Base-by-base conservation (phyloP, 1,140 invertebrate genomes). In the Steinernema khuongi region DNA sequence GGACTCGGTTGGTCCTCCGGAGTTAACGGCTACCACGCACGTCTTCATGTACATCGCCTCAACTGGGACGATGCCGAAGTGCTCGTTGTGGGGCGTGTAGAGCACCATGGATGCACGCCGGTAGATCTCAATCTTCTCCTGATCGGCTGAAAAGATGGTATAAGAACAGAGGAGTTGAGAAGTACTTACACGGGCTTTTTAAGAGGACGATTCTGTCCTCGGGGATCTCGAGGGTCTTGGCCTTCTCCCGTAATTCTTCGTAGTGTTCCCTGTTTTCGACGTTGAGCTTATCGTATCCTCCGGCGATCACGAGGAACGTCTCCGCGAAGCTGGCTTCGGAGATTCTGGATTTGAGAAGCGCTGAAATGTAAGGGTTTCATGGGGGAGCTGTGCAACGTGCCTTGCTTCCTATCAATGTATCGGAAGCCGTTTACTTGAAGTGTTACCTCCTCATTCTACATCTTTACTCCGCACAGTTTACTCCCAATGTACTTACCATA, bases 21-120 rank as follows among this genome's bases (percentile, higher is more conserved):
- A 94, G 83, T 94, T 93, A 0, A 93, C 91, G 0, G 96, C 97
- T 78, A 99, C 91, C 0, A 99, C 95, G 22, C 96, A 94, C 82
- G 93, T 92, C 30, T 88, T 87, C 82, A 91, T 90, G 83, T 93
- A 94, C 97, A 99, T 99, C 0, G 96, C 94, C 89, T 99, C 97
- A 68, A 99, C 87, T 0, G 97, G 97, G 4, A 99, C 97, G 83
- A 99, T 99, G 1, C 97, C 97, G 89, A 99, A 99, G 88, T 99
- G 97, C 86, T 99, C 97, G 85, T 93, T 93, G 0, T 91, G 89
- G 1, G 97, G 97, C 22, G 97, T 99, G 79, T 99, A 99, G 18
- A 99, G 74, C 86, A 83, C 91, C 90, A 77, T 90, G 88, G 82
- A 91, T 91, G 72, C 90, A 85, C 67, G 90, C 88, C 74, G 44